phyloP scores from a whole-genome alignment of 2,888 invertebrate species.

The Lepidocyrtoides sp. region DNA sequence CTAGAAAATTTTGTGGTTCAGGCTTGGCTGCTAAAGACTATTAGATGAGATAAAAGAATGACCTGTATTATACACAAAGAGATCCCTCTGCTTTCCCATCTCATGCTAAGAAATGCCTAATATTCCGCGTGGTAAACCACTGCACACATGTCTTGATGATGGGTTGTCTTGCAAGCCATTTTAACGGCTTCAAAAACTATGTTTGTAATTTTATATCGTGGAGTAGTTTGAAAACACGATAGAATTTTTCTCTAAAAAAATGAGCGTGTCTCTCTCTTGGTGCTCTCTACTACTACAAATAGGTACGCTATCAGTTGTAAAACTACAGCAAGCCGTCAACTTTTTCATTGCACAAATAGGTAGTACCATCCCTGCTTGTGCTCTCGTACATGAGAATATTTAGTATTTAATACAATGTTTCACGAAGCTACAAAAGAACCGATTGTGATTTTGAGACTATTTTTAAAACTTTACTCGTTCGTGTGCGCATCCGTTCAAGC shows the following conservation, averaged over 20 bases:
- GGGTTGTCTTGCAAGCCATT: no score
- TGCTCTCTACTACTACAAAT: no score
- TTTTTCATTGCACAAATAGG: neutral
- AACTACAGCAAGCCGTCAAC: neutral
- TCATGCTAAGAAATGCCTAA: neutral
- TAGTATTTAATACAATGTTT: neutral
- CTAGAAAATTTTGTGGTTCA: neutral
- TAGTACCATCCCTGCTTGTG: neutral
- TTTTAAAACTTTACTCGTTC: constrained; percentile 81
- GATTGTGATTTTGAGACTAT: constrained; percentile 83
- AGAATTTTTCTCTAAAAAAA: neutral
- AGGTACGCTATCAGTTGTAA: neutral
- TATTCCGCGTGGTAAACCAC: constrained; percentile 17
- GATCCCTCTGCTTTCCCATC: neutral
- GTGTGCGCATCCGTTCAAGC: constrained; percentile 22
- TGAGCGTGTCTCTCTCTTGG: neutral
- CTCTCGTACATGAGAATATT: neutral
- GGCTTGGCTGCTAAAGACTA: neutral
- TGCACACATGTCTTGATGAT: neutral
- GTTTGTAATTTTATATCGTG: neutral
- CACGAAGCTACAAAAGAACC: constrained; percentile 80
- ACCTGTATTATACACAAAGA: neutral
- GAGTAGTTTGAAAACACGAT: neutral
- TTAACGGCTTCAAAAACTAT: constrained; percentile 28
- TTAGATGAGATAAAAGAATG: neutral